A percentile compares a stretch with the other conserved stretches of the same genome.
Conservation (phyloP, 1,140 invertebrate genomes). For the Heliconius hewitsoni region DNA sequence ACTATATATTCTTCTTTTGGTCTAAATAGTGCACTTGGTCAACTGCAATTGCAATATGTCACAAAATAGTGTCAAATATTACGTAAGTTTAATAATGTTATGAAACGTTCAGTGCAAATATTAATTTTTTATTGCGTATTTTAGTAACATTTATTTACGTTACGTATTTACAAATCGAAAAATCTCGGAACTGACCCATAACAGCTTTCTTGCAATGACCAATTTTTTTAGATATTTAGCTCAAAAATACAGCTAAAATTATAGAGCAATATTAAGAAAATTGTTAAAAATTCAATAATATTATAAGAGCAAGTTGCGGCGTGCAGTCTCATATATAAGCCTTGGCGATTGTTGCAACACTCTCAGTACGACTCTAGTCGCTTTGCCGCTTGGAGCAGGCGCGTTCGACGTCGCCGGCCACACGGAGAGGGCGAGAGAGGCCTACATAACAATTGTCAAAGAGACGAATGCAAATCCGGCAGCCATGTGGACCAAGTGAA, state of each 20-base stretch:
- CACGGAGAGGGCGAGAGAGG: slow-evolving; percentile 82
- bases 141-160: slow-evolving; percentile 1
- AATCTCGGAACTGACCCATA: background rate
- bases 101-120: slow-evolving; percentile 11
- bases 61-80: slow-evolving; percentile 24
- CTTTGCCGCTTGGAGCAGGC: slow-evolving; percentile 80
- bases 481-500: slow-evolving; percentile 75
- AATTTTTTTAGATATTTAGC: background rate
- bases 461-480: slow-evolving; percentile 52
- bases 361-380: slow-evolving; percentile 82
- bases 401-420: slow-evolving; percentile 66
- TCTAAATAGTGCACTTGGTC: background rate
- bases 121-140: slow-evolving; percentile 7
- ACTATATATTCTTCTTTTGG: background rate
- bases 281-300: slow-evolving; percentile 1
- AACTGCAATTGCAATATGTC: slow-evolving; percentile 5
- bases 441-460: slow-evolving; percentile 52
- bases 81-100: slow-evolving; percentile 19
- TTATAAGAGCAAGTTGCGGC: slow-evolving; percentile 5
- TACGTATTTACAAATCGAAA: background rate
- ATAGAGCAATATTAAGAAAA: background rate
- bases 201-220: background rate
- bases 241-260: background rate
- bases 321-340: slow-evolving; percentile 78
- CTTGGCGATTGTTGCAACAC: slow-evolving; percentile 74